Base-by-base conservation (phyloP, 2,797 vertebrate species). In the Chaunax sp. region DNA sequence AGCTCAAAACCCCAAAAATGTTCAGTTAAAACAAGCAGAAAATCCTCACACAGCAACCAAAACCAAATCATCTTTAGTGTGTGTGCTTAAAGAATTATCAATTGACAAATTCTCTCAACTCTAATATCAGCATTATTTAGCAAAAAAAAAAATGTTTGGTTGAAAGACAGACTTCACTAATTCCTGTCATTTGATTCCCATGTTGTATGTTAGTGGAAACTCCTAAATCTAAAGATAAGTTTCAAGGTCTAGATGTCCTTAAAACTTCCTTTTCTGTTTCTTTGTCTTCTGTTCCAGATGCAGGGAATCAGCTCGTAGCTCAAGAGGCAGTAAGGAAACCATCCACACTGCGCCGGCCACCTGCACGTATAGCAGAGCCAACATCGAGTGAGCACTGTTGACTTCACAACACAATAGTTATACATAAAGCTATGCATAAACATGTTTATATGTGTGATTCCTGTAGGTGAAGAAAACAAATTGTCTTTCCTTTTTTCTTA, bases 241-340 rank as follows among this genome's bases (percentile, higher is more conserved):
- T 28, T 64, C 14, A 33, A 35, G 0, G 13, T 60, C 5, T 30
- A 19, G 3, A 52, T 37, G 46, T 69, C 13, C 3, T 5, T 41
- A 4, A 14, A 26, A 25, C 18, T 33, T 35, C 1, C n/a, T 13
- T 38, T 20, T 56, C 30, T 20, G 6, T 60, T 2, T 65, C 1
- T 69, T 62, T 26, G 2, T 81, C 28, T 40, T 69, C 37, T 70
- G 40, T 74, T 64, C 13, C 91, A 97, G 96, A 94, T 16, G 54
- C 87, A 25, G 84, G 75, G n/a, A 81, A 92, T 81, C 75, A 92
- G 66, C 73, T 91, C 15, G 82, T 90, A 35, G 82, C 89, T 57
- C 92, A 93, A 59, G 94, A 95, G n/a, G 80, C 92, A 0, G 14
- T 89, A 0, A 92, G 78, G 78, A 95, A 95, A 75, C 80, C 30